A percentile compares a stretch with the other conserved stretches of the same genome.
Evolutionary conservation across 2,888 invertebrate species (phyloP).

Genomic region (Gastrophysa polygoni): DNA sequence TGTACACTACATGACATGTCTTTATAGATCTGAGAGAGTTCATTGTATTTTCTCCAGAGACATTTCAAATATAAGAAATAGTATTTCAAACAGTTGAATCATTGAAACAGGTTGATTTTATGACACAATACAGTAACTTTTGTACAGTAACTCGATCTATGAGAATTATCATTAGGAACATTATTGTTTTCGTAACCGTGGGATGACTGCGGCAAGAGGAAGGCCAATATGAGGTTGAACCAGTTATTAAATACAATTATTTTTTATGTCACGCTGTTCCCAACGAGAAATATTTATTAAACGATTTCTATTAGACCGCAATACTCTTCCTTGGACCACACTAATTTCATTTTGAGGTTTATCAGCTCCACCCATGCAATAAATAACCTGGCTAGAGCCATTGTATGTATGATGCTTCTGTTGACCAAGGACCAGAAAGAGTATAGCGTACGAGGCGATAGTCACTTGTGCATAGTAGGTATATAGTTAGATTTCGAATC

Average conservation of each 20-base stretch:
- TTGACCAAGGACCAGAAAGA: slow-evolving; percentile 8
- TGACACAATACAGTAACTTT: no score
- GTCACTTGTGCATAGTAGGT: neutral
- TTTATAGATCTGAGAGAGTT: no score
- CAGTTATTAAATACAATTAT: neutral
- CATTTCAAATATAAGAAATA: no score
- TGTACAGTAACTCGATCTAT: no score
- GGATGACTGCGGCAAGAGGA: neutral
- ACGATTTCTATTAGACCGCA: neutral
- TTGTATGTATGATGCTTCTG: slow-evolving; percentile 18
- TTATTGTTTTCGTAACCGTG: neutral
- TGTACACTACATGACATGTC: no score
- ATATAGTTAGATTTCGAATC: no score
- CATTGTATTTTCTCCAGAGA: no score
- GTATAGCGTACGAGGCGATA: neutral
- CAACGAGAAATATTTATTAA: neutral
- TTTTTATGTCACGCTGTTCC: slow-evolving; percentile 1
- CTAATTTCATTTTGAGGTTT: slow-evolving; percentile 14
- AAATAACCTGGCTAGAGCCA: slow-evolving; percentile 9
- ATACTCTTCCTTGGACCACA: neutral
- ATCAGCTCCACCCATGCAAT: slow-evolving; percentile 14
- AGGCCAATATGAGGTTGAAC: neutral
- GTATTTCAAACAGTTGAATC: no score
- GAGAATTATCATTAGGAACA: neutral
- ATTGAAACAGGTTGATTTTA: no score